Evolutionary conservation across 2,113 vertebrate species (phyloP), one percentile per base, ranked within the genome.

Genomic region (Gracilinanus agilis): DNA sequence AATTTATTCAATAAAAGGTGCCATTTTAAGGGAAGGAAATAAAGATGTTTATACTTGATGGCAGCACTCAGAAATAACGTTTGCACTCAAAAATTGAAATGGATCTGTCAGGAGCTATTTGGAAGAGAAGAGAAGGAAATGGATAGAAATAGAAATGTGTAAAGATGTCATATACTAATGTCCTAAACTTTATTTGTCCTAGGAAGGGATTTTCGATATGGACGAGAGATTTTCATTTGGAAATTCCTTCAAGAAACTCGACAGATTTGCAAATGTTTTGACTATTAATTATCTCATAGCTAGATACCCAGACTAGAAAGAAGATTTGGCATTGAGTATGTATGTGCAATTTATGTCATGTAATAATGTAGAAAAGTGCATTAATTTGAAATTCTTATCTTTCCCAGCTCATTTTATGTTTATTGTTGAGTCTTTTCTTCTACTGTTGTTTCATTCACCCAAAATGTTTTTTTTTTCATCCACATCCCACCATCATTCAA

Each of bases 11-110:
- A 29, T 94, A 94, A 97, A 95, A 53, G 1, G 49, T 95, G 92
- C 95, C 96, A 95, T 97, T 94, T 93, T 89, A 98, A 97, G 92
- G 95, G 97, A 96, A 98, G 75, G 90, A 75, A 97, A 92, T 97
- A 96, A 98, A 98, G 92, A 94, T 96, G 53, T 96, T 94, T 98
- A 97, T 91, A 97, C 90, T 95, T 94, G 88, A 83, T 94, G 96
- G 93, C 90, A 96, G 90, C 75, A 96, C 89, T 96, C 95, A 98
- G 94, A 98, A 94, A 93, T 93, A 97, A 92, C 97, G 97, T 24
- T 97, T 95, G 96, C 96, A 96, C 92, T 55, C 89, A 3, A 96
- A 97, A 96, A 98, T 94, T 96, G 93, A 97, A 97, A 95, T 93
- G 95, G 96, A 94, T 25, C 67, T 96, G 88, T 96, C 93, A 91